These are phyloP conservation scores for Liodrosophila aerea DNA, from an alignment of 2,888 invertebrate genomes.

Conservation along the genomic window DNA sequence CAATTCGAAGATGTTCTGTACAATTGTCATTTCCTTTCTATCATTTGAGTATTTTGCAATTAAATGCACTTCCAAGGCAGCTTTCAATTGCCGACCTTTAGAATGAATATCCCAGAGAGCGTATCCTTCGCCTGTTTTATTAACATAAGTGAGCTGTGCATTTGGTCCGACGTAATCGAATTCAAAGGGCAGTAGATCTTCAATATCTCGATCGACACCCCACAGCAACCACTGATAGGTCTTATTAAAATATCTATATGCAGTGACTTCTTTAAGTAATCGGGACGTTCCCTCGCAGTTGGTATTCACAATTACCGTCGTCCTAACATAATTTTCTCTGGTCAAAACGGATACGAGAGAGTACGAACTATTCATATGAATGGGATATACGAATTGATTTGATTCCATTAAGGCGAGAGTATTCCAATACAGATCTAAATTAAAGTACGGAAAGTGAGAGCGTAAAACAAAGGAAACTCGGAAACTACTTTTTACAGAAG, in stretches of 20 bases:
- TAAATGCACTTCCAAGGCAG: constrained; percentile 58
- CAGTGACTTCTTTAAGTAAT: constrained; percentile 59
- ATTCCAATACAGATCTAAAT: constrained; percentile 35
- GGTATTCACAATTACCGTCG: constrained; percentile 69
- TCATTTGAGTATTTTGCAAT: constrained; percentile 43
- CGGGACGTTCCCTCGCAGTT: constrained; percentile 45
- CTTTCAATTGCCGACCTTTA: constrained; percentile 75
- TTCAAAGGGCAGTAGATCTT: constrained; percentile 44
- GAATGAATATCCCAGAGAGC: constrained; percentile 78
- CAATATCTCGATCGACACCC: constrained; percentile 52
- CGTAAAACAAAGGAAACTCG: too few species aligned
- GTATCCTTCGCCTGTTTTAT: constrained; percentile 41
- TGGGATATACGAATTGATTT: constrained; percentile 54
- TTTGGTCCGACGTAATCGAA: constrained; percentile 76
- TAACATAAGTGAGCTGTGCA: constrained; percentile 77
- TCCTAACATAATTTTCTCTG: constrained; percentile 53
- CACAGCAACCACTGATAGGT: constrained; percentile 80
- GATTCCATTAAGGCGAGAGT: constrained; percentile 40
- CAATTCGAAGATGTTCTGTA: constrained; percentile 54
- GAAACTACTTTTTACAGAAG: too few species aligned
- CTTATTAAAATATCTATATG: constrained; percentile 74
- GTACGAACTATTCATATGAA: constrained; percentile 48
- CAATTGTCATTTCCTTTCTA: constrained; percentile 24
- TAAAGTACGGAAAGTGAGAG: too few species aligned
- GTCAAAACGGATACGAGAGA: constrained; percentile 47